A percentile compares a stretch with the other conserved stretches of the same genome.
Conservation (phyloP, 92 coral and sea anemone genomes). For the Palythoa caribaeorum region DNA sequence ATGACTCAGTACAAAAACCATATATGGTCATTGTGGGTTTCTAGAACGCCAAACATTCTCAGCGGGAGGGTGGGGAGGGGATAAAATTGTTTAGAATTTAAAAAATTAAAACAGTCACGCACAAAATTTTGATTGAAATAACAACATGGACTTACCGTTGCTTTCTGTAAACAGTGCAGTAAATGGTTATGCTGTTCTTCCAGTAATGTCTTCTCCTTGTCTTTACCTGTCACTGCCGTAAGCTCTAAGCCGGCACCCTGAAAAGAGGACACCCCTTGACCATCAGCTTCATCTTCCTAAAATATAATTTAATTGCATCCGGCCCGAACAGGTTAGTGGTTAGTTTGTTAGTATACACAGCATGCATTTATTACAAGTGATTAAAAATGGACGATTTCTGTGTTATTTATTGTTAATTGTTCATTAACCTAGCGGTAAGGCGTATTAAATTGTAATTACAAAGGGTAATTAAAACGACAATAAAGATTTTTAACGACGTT, state of each 20-base stretch:
- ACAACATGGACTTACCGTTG: conserved; percentile 78
- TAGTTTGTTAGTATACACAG: conserved; percentile 12
- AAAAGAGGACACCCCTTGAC: conserved; percentile 10
- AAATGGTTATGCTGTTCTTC: conserved; percentile 96
- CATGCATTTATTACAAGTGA: not conserved
- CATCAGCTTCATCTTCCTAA: conserved; percentile 15
- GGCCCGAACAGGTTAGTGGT: conserved; percentile 26
- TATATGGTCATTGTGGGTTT: not conserved
- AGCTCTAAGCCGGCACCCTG: conserved; percentile 99
- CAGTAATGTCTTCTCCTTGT: conserved; percentile 80
- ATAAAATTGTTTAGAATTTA: not conserved
- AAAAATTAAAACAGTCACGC: not conserved
- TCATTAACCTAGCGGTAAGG: not conserved
- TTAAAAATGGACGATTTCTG: not conserved
- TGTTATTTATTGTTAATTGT: not conserved
- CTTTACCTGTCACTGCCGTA: conserved; percentile 84
- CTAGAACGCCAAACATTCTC: not conserved
- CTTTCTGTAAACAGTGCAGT: conserved; percentile 94
- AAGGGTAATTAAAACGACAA: conserved; percentile 1
- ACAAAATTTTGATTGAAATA: no score
- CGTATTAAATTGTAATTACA: not conserved
- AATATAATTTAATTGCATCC: conserved; percentile 19
- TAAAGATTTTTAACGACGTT: not conserved
- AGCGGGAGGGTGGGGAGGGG: not conserved
- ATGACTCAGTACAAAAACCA: not conserved